phyloP scores from a whole-genome alignment of 1,140 invertebrate genomes.

The Procambarus virginalis region DNA sequence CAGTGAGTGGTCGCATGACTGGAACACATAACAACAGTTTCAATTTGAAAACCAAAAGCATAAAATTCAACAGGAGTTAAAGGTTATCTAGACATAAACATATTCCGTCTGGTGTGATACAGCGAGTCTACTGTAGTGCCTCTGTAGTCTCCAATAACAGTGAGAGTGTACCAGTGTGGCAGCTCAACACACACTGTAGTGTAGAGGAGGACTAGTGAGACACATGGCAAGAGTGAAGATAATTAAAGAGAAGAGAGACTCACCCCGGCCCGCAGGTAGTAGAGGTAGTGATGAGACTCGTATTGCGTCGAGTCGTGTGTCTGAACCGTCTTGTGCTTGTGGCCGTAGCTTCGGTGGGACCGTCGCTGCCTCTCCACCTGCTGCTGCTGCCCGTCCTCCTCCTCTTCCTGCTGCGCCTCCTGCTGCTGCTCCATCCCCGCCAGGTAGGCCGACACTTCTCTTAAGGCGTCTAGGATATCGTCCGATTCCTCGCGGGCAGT shows the following conservation, averaged over 20 bases:
- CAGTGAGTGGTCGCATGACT: no score
- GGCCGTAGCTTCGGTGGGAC: slow-evolving; percentile 14
- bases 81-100: no score
- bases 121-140: no score
- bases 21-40: no score
- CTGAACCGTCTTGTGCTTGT: slow-evolving; percentile 9
- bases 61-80: no score
- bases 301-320: slow-evolving; percentile 3
- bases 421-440: background rate
- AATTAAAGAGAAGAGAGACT: background rate
- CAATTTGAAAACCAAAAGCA: no score
- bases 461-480: slow-evolving; percentile 10
- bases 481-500: background rate
- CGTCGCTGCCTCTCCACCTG: background rate
- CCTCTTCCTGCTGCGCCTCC: background rate
- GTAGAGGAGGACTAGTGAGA: background rate
- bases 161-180: background rate
- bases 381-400: no score
- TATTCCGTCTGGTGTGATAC: no score
- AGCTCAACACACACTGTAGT: background rate
- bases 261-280: background rate
- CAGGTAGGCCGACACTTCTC: slow-evolving; percentile 14
- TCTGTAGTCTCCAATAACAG: no score
- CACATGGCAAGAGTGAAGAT: background rate
- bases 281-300: slow-evolving; percentile 18